Conservation (phyloP, 2,113 vertebrate genomes). For the Chaetodon auriga region DNA sequence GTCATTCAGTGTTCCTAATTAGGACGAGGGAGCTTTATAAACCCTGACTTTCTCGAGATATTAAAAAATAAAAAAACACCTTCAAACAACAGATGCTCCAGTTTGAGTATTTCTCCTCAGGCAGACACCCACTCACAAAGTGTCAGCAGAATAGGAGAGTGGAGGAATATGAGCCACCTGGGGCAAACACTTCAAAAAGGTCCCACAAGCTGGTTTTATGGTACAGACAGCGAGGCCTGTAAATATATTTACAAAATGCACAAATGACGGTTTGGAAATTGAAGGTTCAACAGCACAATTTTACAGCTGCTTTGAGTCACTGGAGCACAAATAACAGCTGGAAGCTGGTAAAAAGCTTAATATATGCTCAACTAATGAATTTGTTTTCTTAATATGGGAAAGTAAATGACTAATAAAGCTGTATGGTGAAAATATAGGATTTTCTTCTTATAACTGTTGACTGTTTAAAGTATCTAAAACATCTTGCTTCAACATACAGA, state of each 20-base stretch:
- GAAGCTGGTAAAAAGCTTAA: not conserved
- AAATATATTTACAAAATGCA: conserved; percentile 37
- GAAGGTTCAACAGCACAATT: conserved; percentile 30
- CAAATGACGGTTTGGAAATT: conserved; percentile 20
- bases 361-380: not conserved
- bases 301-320: conserved; percentile 27
- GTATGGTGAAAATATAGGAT: not conserved
- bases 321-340: not conserved
- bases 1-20: conserved; percentile 67
- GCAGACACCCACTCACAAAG: conserved; percentile 65
- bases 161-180: conserved; percentile 59
- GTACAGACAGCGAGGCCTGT: conserved; percentile 11
- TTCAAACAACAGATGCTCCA: conserved; percentile 63
- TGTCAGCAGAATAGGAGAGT: conserved; percentile 60
- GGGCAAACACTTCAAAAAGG: conserved; percentile 58
- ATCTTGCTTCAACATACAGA: not conserved
- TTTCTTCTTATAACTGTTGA: too few species aligned
- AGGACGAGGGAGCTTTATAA: conserved; percentile 38
- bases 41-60: conserved; percentile 35
- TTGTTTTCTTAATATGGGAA: not conserved
- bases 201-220: conserved; percentile 46
- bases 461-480: too few species aligned
- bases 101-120: conserved; percentile 55
- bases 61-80: conserved; percentile 13
- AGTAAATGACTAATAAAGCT: not conserved